Percentiles rank a stretch among this genome's conserved stretches.
These are phyloP conservation scores for Morpho achilles DNA, from an alignment of 2,888 invertebrate genomes.

Conservation along the genomic window DNA sequence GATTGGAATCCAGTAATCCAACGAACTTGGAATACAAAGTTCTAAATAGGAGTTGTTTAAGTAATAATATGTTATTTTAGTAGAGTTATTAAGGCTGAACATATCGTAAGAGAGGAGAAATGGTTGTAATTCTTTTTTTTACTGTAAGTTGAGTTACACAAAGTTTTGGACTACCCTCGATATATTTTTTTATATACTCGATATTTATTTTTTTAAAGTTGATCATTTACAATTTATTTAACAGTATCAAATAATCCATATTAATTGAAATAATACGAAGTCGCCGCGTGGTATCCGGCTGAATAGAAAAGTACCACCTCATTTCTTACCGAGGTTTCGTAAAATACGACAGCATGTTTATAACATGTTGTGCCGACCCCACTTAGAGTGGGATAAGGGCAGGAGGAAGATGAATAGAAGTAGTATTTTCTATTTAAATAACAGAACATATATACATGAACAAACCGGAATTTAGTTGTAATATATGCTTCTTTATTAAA, in stretches of 20 bases:
- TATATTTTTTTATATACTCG: not conserved
- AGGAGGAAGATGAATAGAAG: too few relatives aligned
- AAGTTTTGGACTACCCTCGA: slow-evolving; percentile 13
- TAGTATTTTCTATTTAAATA: too few relatives aligned
- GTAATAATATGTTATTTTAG: slow-evolving; percentile 8
- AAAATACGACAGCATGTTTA: too few relatives aligned
- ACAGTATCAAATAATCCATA: not conserved
- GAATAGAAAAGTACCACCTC: too few relatives aligned
- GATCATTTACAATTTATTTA: not conserved
- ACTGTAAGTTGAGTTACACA: slow-evolving; percentile 10
- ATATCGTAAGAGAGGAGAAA: slow-evolving; percentile 37
- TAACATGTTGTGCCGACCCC: too few relatives aligned
- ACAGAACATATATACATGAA: too few relatives aligned
- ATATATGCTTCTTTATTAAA: too few relatives aligned
- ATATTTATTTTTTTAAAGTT: not conserved
- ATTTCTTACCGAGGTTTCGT: too few relatives aligned
- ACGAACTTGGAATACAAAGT: not conserved
- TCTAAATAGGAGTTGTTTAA: not conserved
- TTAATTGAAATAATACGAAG: not conserved
- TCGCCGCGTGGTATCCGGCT: too few relatives aligned
- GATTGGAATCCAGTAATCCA: not conserved
- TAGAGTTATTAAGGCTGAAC: slow-evolving; percentile 42
- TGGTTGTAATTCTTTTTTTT: slow-evolving; percentile 40
- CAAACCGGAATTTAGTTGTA: too few relatives aligned
- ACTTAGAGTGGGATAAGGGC: too few relatives aligned